Base-by-base conservation (phyloP, 2,797 vertebrate species). In the Pristis pectinata region DNA sequence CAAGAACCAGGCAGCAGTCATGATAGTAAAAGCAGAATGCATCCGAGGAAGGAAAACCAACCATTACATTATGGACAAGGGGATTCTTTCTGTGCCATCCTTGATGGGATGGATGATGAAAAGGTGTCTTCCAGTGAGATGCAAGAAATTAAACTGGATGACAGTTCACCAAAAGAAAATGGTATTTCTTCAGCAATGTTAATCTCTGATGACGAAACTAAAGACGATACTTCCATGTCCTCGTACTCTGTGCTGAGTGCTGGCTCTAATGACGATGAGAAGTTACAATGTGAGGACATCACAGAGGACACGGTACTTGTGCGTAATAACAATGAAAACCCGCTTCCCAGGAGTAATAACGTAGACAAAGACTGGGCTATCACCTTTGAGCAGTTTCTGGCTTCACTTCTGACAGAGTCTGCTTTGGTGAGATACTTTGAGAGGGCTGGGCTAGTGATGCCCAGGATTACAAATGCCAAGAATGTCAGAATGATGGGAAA, bases 361-460 rank as follows among this genome's bases (percentile, higher is more conserved):
- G 97, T 99, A 0, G 99, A 99, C 96, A 97, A 97, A 95, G 99
- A 99, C 97, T 99, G 99, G 99, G 98, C 99, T 96, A 98, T 99
- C 96, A 99, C 98, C 1, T 99, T 99, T 0, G 99, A 99, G 96
- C 99, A 99, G 95, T 99, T 99, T 95, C 96, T 99, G 95, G 99
- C 99, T 94, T 99, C 99, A 0, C 98, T 99, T 87, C 97, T 99
- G 95, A 99, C 98, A 0, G 99, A 99, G 96, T 98, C 98, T 0
- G 98, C 99, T 0, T 97, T 99, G 95, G 98, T 99, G 94, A 97
- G 95, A 95, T 99, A 99, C 96, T 99, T 99, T 59, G 99, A 99
- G 97, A 99, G 98, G 96, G 98, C 98, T 0, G 98, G 98, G 95
- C 98, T 98, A 80, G 97, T 99, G 96, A 97, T 97, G 74, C 98